Conservation (phyloP, 1,140 invertebrate genomes). For the Hypothenemus hampei region DNA sequence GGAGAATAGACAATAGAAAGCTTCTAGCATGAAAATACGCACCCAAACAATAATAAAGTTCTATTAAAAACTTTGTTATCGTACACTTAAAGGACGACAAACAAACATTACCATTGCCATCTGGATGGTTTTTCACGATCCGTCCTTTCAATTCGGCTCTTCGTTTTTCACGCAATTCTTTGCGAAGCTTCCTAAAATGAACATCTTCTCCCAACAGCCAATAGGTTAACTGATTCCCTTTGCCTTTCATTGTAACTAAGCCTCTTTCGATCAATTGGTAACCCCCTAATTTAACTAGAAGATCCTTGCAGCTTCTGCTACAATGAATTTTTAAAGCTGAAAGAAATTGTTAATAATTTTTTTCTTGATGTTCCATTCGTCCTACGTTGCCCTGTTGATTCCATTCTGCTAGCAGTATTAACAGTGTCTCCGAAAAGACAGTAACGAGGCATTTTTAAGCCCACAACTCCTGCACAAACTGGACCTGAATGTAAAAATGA, state of each 20-base stretch:
- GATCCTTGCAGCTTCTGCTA: slow-evolving; percentile 64
- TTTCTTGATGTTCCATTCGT: slow-evolving; percentile 8
- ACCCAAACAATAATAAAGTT: too few species aligned
- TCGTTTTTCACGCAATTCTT: slow-evolving; percentile 49
- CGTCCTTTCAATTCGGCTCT: slow-evolving; percentile 40
- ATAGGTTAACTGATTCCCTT: slow-evolving; percentile 78
- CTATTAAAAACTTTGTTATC: too few species aligned
- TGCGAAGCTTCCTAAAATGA: slow-evolving; percentile 49
- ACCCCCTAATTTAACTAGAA: slow-evolving; percentile 73
- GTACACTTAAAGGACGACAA: too few species aligned
- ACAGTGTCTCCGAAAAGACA: slow-evolving; percentile 89
- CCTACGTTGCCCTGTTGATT: slow-evolving; percentile 76
- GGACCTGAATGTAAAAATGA: slow-evolving; percentile 52
- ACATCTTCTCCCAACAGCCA: slow-evolving; percentile 78
- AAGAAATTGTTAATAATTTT: slow-evolving; percentile 18
- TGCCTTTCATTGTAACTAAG: slow-evolving; percentile 79
- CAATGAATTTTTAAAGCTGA: slow-evolving; percentile 81
- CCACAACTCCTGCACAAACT: slow-evolving; percentile 84
- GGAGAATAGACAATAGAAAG: too few species aligned
- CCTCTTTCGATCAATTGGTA: slow-evolving; percentile 75
- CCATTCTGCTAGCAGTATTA: slow-evolving; percentile 91
- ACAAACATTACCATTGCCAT: slow-evolving; percentile 31
- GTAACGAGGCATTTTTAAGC: slow-evolving; percentile 85
- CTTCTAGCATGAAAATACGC: too few species aligned
- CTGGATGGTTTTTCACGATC: slow-evolving; percentile 30